Conservation (phyloP, 2,113 vertebrate species). For the Microtus oregoni region DNA sequence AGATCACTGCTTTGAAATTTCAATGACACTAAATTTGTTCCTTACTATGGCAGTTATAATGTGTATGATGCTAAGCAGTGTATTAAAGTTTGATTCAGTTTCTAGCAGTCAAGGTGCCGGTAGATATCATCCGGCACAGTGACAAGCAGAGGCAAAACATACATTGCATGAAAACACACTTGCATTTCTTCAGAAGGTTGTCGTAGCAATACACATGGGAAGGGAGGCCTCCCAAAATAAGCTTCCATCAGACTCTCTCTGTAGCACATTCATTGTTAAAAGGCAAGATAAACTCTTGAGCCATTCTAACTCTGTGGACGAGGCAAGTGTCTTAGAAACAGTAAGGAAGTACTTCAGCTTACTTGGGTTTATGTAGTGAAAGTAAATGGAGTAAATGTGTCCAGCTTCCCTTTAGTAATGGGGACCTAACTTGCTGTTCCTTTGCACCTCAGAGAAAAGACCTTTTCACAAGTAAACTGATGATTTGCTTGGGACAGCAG, state of each 20-base stretch:
- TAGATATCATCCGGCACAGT: constrained; percentile 8
- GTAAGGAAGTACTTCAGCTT: constrained; percentile 19
- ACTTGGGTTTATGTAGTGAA: constrained; percentile 19
- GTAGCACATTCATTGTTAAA: not conserved
- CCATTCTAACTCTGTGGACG: constrained; percentile 4
- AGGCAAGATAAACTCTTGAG: not conserved
- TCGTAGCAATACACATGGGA: not conserved
- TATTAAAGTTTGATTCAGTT: constrained; percentile 43
- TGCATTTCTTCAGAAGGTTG: constrained; percentile 18
- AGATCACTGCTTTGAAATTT: constrained; percentile 53
- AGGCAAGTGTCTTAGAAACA: constrained; percentile 36
- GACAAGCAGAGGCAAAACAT: not conserved
- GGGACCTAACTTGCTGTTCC: not conserved
- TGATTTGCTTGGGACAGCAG: constrained; percentile 30
- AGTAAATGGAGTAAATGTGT: constrained; percentile 25
- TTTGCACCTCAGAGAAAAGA: not conserved
- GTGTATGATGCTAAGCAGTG: constrained; percentile 15
- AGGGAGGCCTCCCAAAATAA: not conserved
- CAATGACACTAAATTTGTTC: constrained; percentile 55
- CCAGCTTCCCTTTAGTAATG: constrained; percentile 28
- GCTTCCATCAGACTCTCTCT: not conserved
- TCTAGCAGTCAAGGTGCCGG: not conserved
- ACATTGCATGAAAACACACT: not conserved
- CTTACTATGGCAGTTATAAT: constrained; percentile 15
- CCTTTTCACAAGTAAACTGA: not conserved